phyloP scores from a whole-genome alignment of 2,113 vertebrate genomes.

The Anser cygnoides region DNA sequence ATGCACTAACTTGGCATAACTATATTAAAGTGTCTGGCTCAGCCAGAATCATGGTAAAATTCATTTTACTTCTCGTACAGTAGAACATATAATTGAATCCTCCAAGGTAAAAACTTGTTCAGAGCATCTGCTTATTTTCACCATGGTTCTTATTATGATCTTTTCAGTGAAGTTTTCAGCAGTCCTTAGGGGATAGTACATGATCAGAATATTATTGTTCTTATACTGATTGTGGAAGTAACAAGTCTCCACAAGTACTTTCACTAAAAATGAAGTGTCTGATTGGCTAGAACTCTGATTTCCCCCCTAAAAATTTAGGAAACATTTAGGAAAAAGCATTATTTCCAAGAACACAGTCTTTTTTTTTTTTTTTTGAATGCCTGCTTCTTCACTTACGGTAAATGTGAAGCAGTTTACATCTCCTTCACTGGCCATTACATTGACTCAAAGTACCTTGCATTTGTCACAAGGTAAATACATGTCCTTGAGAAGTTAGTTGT shows the following conservation, averaged over 20 bases:
- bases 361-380: background rate
- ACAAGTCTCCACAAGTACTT: background rate
- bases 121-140: conserved; percentile 1
- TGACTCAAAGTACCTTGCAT: background rate
- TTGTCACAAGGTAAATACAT: background rate
- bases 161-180: background rate
- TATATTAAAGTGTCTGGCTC: conserved; percentile 4
- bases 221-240: background rate
- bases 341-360: background rate
- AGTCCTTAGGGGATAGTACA: background rate
- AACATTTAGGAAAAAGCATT: background rate
- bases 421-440: background rate
- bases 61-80: background rate
- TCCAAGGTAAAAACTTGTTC: background rate
- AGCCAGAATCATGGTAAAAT: background rate
- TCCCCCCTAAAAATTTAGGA: background rate
- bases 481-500: background rate
- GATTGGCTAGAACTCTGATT: background rate
- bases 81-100: background rate
- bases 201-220: background rate
- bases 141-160: fast-evolving
- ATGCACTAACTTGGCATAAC: background rate
- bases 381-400: background rate
- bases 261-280: background rate
- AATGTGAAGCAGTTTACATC: background rate